phyloP scores from a whole-genome alignment of 2,797 vertebrate genomes.

The Oreochromis grahami region DNA sequence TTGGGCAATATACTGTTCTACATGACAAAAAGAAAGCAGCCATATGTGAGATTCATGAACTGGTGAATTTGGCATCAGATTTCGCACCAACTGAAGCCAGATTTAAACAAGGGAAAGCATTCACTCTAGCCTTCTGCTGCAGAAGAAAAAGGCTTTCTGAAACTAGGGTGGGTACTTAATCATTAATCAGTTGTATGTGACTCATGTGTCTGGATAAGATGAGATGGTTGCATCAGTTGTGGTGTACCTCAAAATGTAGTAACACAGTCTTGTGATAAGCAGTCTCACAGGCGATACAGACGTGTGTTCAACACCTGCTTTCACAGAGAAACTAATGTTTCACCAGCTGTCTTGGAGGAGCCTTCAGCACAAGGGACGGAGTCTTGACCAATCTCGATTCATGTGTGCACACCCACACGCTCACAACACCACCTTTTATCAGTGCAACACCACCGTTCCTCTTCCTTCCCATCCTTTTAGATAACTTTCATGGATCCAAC shows the following conservation, averaged over 20 bases:
- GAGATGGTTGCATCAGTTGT: neutral
- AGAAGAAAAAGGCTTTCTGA: neutral
- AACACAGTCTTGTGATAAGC: neutral
- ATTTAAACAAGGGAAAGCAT: neutral
- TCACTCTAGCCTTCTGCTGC: neutral
- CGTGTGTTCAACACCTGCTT: neutral
- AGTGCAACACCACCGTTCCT: neutral
- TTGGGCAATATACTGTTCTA: conserved; percentile 10
- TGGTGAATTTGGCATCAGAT: conserved; percentile 10
- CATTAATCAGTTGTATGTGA: neutral
- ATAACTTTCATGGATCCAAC: conserved; percentile 23
- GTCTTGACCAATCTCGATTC: neutral
- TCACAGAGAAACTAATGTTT: neutral
- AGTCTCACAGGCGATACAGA: neutral
- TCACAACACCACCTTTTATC: neutral
- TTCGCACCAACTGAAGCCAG: neutral
- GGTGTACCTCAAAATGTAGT: neutral
- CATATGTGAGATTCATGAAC: conserved; percentile 17
- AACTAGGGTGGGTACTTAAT: neutral
- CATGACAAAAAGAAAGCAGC: conserved; percentile 13
- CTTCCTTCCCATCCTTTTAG: neutral
- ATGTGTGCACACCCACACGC: neutral
- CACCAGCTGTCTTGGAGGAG: neutral
- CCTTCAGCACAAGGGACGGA: neutral
- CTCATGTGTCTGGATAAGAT: neutral